Conservation (phyloP, 2,113 vertebrate genomes). For the Alligator mississippiensis region DNA sequence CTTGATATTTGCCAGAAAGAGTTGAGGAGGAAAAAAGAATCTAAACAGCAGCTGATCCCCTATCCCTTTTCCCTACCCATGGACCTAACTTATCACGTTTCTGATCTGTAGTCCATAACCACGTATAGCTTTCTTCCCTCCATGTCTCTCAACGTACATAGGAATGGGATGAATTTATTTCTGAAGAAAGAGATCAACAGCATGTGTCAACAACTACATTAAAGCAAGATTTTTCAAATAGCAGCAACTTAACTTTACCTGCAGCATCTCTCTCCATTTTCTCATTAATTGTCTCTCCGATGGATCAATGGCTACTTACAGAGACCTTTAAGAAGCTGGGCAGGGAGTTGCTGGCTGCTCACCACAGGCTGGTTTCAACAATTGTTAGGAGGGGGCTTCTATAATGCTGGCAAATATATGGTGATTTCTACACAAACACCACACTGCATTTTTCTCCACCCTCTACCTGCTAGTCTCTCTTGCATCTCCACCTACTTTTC, state of each 20-base stretch:
- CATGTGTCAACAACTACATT: background rate
- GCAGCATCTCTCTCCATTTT: background rate
- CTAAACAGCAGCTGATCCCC: background rate
- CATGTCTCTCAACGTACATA: background rate
- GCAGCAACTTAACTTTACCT: background rate
- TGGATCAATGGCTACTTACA: background rate
- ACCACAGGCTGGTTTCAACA: background rate
- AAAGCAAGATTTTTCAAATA: background rate
- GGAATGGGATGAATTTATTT: background rate
- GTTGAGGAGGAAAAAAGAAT: rapidly evolving
- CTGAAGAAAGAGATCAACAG: background rate
- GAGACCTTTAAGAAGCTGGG: background rate
- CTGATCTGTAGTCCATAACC: background rate
- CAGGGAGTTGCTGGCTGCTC: background rate
- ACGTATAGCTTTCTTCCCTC: background rate
- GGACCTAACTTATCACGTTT: background rate
- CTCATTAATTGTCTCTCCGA: background rate
- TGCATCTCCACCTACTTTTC: background rate
- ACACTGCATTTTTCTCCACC: background rate
- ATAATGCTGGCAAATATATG: background rate
- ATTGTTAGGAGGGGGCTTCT: background rate
- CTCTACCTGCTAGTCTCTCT: background rate
- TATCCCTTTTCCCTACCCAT: background rate
- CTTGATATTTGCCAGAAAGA: background rate
- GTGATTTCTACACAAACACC: background rate